A percentile compares a stretch with the other conserved stretches of the same genome.
These are phyloP conservation scores for Anguilla rostrata DNA, from an alignment of 2,113 vertebrate species.

Conservation along the genomic window DNA sequence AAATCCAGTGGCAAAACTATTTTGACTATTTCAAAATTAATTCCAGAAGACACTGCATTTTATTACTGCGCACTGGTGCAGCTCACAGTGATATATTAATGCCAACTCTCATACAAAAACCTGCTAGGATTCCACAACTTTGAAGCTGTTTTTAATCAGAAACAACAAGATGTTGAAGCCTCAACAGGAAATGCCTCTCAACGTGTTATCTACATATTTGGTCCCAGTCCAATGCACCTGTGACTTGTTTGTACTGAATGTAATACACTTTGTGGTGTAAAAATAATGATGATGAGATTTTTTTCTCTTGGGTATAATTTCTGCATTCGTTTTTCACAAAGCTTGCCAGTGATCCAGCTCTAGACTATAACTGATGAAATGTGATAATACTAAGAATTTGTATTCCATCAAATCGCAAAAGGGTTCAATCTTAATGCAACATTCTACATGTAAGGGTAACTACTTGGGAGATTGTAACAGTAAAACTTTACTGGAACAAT, in stretches of 20 bases:
- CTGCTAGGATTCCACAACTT: not conserved
- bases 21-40: slow-evolving; percentile 7
- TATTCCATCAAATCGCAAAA: too few relatives aligned
- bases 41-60: not conserved
- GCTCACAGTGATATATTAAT: not conserved
- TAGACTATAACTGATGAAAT: too few relatives aligned
- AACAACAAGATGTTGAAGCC: not conserved
- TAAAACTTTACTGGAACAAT: too few relatives aligned
- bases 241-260: not conserved
- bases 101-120: not conserved
- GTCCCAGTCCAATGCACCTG: not conserved
- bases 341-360: too few relatives aligned
- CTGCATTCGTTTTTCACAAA: not conserved
- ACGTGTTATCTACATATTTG: not conserved
- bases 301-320: not conserved
- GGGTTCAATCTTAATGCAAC: too few relatives aligned
- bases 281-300: not conserved
- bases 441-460: too few relatives aligned
- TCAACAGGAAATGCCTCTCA: not conserved
- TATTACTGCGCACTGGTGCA: slow-evolving; percentile 16
- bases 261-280: not conserved
- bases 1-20: not conserved
- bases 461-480: too few relatives aligned
- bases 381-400: too few relatives aligned
- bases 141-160: not conserved